These are phyloP conservation scores for Piprites chloris DNA, from an alignment of 2,113 vertebrate genomes.

Conservation along the genomic window DNA sequence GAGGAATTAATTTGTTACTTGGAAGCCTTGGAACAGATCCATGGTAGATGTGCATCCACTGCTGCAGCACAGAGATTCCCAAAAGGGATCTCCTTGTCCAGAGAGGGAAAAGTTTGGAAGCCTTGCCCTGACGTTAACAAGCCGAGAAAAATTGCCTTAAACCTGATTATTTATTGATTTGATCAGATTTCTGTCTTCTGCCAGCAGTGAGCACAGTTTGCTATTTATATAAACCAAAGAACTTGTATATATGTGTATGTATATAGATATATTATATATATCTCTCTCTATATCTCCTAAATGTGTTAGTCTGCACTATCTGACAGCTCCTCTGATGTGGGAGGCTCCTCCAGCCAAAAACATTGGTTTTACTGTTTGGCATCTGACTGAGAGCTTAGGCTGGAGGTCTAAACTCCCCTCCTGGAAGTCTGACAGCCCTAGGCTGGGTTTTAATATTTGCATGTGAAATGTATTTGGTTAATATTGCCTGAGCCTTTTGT, in stretches of 20 bases:
- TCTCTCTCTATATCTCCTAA: too few relatives aligned
- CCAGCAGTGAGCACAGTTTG: background rate
- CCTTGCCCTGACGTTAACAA: background rate
- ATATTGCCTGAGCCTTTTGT: background rate
- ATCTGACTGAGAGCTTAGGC: background rate
- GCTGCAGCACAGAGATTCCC: background rate
- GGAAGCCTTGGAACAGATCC: background rate
- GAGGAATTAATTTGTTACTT: background rate
- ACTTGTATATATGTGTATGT: accelerated
- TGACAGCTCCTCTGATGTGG: background rate
- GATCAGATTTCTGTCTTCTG: background rate
- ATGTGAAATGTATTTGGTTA: background rate
- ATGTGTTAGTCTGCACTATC: background rate
- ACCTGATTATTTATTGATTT: background rate
- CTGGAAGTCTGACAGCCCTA: background rate
- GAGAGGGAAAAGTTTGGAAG: background rate
- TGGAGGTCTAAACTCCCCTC: background rate
- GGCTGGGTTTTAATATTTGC: background rate
- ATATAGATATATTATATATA: background rate
- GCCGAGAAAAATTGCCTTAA: background rate
- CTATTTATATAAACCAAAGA: background rate
- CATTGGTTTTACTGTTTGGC: background rate
- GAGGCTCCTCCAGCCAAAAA: background rate
- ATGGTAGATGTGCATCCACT: background rate
- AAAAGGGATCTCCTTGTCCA: background rate